Evolutionary conservation across 1,140 invertebrate species (phyloP), one percentile per base, ranked within the genome.

Genomic region (Pseudomyrmex cubaensis): DNA sequence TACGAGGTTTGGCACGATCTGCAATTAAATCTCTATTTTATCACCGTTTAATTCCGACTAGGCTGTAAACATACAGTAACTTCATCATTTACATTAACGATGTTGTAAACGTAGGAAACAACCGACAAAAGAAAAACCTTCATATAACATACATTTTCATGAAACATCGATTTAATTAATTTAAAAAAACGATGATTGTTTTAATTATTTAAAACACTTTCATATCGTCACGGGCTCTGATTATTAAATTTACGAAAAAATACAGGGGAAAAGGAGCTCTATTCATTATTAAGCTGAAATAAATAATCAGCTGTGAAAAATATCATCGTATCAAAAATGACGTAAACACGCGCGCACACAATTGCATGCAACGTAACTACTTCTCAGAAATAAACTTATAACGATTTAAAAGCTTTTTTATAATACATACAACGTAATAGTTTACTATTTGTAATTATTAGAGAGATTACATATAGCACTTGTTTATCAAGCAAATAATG

Each of bases 1-100:
- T 70, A 99, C 99, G 91, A 99, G 95, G 95, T 99, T 99, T 87
- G 99, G 99, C 85, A 99, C 99, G 94, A 99, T 97, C 98, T 99
- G 95, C 88, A 92, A 90, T 63, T 62, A 87, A 54, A 86, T 25
- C 15, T 75, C 61, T 69, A 62, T 83, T 52, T 72, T 35, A 76
- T 52, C 46, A 44, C n/a, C 10, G 15, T 44, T 77, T 13, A 17
- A 50, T 72, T 17, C n/a, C 15, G 8, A 25, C n/a, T 10, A 59
- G 1, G 5, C 7, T 48, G 12, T 67, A 57, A 50, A 56, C 7
- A 48, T 20, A 3, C 15, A 78, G 2, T 50, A 54, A 66, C 8
- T 54, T 12, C 10, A 72, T 25, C 69, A 48, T 57, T 20, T 57
- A 70, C 64, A 56, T 25, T 15, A 4, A 78, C 48, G 0, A 35